A percentile compares a stretch with the other conserved stretches of the same genome.
phyloP scores from a whole-genome alignment of 2,797 vertebrate species.

The Microcaecilia unicolor region DNA sequence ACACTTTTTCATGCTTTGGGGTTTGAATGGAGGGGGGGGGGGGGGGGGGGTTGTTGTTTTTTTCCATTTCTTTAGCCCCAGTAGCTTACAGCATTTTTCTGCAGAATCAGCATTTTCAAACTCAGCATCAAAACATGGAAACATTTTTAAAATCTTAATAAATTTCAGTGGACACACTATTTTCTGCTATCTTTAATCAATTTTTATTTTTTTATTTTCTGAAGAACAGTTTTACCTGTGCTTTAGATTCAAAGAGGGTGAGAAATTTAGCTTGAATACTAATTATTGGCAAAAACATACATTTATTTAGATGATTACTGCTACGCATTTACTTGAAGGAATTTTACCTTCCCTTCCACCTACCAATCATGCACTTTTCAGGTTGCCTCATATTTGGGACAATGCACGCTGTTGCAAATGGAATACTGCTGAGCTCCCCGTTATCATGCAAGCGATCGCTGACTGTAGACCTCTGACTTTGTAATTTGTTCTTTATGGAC shows the following conservation, averaged over 20 bases:
- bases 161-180: too few relatives aligned
- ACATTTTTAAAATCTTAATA: too few relatives aligned
- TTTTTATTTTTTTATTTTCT: conserved; percentile 2
- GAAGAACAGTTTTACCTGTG: neutral
- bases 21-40: too few relatives aligned
- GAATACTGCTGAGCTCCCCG: conserved; percentile 51
- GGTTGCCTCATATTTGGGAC: conserved; percentile 24
- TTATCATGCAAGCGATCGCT: conserved; percentile 75
- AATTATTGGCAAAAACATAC: neutral
- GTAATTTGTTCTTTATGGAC: conserved; percentile 85
- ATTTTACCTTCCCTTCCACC: too few relatives aligned
- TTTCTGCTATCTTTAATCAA: neutral
- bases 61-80: too few relatives aligned
- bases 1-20: too few relatives aligned
- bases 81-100: too few relatives aligned
- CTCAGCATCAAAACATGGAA: too few relatives aligned
- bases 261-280: conserved; percentile 3
- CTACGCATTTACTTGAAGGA: too few relatives aligned
- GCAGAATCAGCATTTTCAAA: too few relatives aligned
- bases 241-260: neutral
- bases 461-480: conserved; percentile 74
- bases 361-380: conserved; percentile 1
- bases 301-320: too few relatives aligned
- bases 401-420: conserved; percentile 13
- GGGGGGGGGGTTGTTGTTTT: too few relatives aligned